Conservation (phyloP, 92 coral and sea anemone genomes). For the Porites rus region DNA sequence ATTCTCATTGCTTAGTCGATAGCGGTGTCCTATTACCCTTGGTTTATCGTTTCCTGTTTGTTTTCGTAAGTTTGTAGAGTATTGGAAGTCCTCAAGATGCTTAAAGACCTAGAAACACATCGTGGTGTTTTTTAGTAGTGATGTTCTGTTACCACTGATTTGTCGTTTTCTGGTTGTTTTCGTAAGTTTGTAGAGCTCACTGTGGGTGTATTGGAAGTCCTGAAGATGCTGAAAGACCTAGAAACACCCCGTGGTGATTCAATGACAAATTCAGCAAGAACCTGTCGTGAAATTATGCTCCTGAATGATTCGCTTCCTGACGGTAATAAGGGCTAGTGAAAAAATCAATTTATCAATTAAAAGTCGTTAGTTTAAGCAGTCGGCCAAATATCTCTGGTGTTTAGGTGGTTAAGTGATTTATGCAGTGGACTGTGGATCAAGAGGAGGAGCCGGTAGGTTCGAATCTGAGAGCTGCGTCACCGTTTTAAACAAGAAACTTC, state of each 20-base stretch:
- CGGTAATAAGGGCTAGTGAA: slow-evolving; percentile 33
- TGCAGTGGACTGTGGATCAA: no score
- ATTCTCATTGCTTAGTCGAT: no score
- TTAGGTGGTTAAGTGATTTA: no score
- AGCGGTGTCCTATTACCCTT: no score
- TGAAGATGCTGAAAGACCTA: slow-evolving; percentile 47
- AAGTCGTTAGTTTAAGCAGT: no score
- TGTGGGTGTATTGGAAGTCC: slow-evolving; percentile 44
- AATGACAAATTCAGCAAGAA: slow-evolving; percentile 36
- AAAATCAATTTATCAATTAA: background rate
- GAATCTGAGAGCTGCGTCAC: no score
- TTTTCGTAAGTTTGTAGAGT: slow-evolving; percentile 25
- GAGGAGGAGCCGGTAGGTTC: no score
- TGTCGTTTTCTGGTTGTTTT: background rate
- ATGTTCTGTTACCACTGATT: no score
- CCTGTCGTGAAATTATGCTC: slow-evolving; percentile 48
- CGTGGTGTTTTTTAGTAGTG: slow-evolving; percentile 3
- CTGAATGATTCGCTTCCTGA: slow-evolving; percentile 42
- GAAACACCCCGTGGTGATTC: slow-evolving; percentile 42
- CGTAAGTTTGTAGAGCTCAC: slow-evolving; percentile 40
- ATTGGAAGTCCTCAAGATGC: slow-evolving; percentile 40
- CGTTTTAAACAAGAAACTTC: no score
- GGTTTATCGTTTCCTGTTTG: background rate
- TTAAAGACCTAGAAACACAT: slow-evolving; percentile 39
- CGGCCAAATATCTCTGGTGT: no score